Percentiles rank a stretch among this genome's conserved stretches.
These are phyloP conservation scores for Zeugodacus cucurbitae DNA, from an alignment of 1,140 invertebrate genomes.

Conservation along the genomic window DNA sequence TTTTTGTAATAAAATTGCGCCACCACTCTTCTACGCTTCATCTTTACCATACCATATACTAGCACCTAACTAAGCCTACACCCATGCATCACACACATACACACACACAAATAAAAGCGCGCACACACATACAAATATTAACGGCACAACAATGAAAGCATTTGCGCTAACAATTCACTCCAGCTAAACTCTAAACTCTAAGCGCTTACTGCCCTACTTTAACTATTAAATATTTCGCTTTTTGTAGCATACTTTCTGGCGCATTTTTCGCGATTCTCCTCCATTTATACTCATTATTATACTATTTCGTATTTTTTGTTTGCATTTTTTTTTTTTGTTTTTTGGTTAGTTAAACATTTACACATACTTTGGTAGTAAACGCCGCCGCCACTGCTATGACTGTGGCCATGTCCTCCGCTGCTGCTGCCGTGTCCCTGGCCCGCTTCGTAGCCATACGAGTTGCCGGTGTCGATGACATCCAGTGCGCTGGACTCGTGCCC, in stretches of 20 bases:
- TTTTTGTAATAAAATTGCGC: slow-evolving; percentile 51
- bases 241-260: not conserved
- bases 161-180: not conserved
- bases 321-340: slow-evolving; percentile 46
- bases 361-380: slow-evolving; percentile 65
- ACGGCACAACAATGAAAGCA: not conserved
- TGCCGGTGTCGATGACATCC: slow-evolving; percentile 61
- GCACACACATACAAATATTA: not conserved
- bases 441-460: slow-evolving; percentile 51
- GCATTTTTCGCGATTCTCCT: not conserved
- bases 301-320: slow-evolving; percentile 32
- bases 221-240: not conserved
- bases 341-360: slow-evolving; percentile 55
- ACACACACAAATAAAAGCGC: not conserved
- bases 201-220: not conserved
- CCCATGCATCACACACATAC: not conserved
- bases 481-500: slow-evolving; percentile 56
- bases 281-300: not conserved
- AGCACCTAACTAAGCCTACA: not conserved
- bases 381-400: slow-evolving; percentile 57
- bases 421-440: slow-evolving; percentile 46
- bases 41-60: not conserved
- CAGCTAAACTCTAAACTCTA: not conserved
- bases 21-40: not conserved
- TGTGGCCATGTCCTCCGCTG: slow-evolving; percentile 49